Conservation (phyloP, 2,888 invertebrate genomes). For the Folsomia manolachei region DNA sequence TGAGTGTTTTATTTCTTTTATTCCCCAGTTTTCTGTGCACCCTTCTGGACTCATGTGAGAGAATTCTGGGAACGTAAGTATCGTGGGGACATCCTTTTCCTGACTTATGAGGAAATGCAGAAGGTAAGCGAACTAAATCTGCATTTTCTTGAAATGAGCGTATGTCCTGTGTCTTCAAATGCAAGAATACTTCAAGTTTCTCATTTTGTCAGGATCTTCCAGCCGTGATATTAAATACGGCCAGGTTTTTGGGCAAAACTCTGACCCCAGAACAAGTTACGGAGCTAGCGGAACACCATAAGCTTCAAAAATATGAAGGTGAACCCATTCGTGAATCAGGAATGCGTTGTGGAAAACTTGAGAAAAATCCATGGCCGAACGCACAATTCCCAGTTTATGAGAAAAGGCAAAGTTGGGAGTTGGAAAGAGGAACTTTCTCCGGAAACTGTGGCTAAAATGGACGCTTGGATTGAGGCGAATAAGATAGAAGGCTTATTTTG, state of each 20-base stretch:
- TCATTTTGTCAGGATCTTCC: constrained; percentile 24
- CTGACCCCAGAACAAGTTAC: constrained; percentile 66
- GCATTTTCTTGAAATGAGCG: background rate
- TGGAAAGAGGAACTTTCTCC: constrained; percentile 66
- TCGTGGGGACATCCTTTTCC: constrained; percentile 68
- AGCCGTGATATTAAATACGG: background rate
- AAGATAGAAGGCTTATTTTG: constrained; percentile 32
- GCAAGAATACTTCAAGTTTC: background rate
- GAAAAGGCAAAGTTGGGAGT: constrained; percentile 66
- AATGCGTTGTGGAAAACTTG: constrained; percentile 54
- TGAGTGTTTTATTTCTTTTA: constrained; percentile 21
- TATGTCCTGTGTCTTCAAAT: background rate
- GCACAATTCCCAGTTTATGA: constrained; percentile 60
- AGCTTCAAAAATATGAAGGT: constrained; percentile 77
- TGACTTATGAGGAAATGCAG: constrained; percentile 77
- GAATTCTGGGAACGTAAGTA: constrained; percentile 70
- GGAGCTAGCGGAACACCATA: constrained; percentile 67
- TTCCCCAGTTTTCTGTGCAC: constrained; percentile 69
- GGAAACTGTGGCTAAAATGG: constrained; percentile 68
- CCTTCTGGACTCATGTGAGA: constrained; percentile 74
- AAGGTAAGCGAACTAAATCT: constrained; percentile 58
- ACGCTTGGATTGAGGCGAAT: constrained; percentile 66
- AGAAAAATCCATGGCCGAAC: constrained; percentile 53
- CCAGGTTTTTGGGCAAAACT: background rate
- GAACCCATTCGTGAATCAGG: constrained; percentile 74